Base-by-base conservation (phyloP, 2,888 invertebrate species). In the Nemotelus nigrinus region DNA sequence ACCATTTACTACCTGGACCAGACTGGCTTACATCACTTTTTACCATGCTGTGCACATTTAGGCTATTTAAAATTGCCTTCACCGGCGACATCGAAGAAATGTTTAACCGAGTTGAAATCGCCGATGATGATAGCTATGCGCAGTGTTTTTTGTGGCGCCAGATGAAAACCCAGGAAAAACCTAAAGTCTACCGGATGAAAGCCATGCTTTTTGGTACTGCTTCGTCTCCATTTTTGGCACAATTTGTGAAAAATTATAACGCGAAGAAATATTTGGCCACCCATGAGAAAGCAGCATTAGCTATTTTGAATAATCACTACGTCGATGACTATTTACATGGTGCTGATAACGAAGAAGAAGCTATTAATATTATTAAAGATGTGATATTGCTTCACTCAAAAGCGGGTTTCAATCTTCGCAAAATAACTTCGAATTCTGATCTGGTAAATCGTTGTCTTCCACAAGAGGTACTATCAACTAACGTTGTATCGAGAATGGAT, bases 181-280 rank as follows among this genome's bases (percentile, higher is more conserved):
- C 3, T 3, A 25, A 10, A 57, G 57, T 57, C 3, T 57, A n/a
- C 8, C 57, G 64, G 10, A 64, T 64, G 64, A 64, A 64, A 25
- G 64, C 64, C 41, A 64, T 64, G 64, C 41, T 64, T 3, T 64
- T 64, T 25, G 64, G 64, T 3, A 64, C 44, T 43, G 44, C 64
- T 3, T 64, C 64, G 7, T 64, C 3, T 10, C 64, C 64, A 41
- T 64, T 64, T 64, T 7, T 64, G 4, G 64, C 64, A 10, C 64
- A 64, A 8, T 64, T 43, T 64, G 64, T 64, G 3, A 64, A 64
- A 64, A 64, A 64, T 64, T 43, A 41, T 43, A 64, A 64, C 7
- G 25, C 25, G 3, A 7, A 64, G 39, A 43, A 64, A 10, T 64
- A 39, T n/a, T 10, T 41, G 4, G 64, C 41, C 10, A 41, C 4